Evolutionary conservation across 2,888 invertebrate species (phyloP), one percentile per base, ranked within the genome.

Genomic region (Phengaris arion): DNA sequence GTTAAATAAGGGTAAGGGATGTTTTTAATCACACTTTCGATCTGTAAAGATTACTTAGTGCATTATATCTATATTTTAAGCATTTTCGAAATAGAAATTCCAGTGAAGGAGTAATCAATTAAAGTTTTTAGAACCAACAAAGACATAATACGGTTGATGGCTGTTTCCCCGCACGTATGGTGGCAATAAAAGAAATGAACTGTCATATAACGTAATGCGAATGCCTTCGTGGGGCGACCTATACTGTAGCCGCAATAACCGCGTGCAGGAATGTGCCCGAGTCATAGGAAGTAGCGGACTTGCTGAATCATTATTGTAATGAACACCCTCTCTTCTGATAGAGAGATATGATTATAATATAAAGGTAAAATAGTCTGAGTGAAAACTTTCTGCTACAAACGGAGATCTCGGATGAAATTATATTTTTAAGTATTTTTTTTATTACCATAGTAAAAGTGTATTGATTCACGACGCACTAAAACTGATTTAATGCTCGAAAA

Each of bases 211-310:
- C 48, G 55, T 75, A 68, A 75, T 75, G 75, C 57, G 75, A 69
- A 75, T 75, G 69, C 75, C 75, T 15, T 68, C 68, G 74, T 10
- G 75, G 72, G 74, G 68, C 74, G 72, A 70, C 68, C 77, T 76
- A 78, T 78, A 79, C 79, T 78, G 79, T 79, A 79, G 78, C 79
- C 79, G 79, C 79, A 78, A 79, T 79, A 79, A 78, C 75, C 70
- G 76, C 79, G 77, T 78, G 79, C 75, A 46, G 77, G 77, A 76
- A 75, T 68, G 22, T 68, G 75, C 45, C 12, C 75, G 75, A 77
- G 74, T 4, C 4, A 59, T 0, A 22, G 46, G 68, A 69, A 74
- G 68, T 12, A 75, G 77, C 78, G 77, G 70, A 6, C 52, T 6
- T 55, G 54, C 55, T 55, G 22, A 74, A 55, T 22, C 10, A 72